phyloP scores from a whole-genome alignment of 2,113 vertebrate species.

The Oreocharis arfaki region DNA sequence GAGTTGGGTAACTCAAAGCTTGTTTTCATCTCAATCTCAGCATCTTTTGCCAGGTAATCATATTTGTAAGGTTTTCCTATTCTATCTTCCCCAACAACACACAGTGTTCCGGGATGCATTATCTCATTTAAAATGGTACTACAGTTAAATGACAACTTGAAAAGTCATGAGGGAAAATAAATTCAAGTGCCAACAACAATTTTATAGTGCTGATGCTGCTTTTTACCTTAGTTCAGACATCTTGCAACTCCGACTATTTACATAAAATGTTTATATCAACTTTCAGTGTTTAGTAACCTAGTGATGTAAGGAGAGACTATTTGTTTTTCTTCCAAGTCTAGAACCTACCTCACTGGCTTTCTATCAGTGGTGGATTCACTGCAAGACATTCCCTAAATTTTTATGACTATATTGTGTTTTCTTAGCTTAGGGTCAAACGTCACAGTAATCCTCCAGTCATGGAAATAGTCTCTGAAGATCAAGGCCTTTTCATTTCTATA shows the following conservation, averaged over 20 bases:
- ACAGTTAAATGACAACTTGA: background rate
- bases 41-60: no score
- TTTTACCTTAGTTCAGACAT: background rate
- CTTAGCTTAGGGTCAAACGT: background rate
- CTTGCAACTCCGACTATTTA: background rate
- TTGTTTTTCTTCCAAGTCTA: background rate
- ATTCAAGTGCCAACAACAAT: background rate
- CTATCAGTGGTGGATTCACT: background rate
- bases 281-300: background rate
- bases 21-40: no score
- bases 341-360: background rate
- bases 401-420: background rate
- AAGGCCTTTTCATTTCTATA: constrained; percentile 14
- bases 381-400: background rate
- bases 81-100: no score
- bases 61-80: no score
- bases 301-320: background rate
- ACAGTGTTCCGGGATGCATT: background rate
- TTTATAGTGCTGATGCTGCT: background rate
- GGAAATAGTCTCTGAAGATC: constrained; percentile 31
- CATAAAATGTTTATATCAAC: background rate
- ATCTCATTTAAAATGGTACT: background rate
- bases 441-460: background rate
- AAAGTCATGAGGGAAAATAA: background rate
- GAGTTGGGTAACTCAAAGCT: no score